These are phyloP conservation scores for Dryadula phaetusa DNA, from an alignment of 2,888 invertebrate genomes.

Conservation along the genomic window DNA sequence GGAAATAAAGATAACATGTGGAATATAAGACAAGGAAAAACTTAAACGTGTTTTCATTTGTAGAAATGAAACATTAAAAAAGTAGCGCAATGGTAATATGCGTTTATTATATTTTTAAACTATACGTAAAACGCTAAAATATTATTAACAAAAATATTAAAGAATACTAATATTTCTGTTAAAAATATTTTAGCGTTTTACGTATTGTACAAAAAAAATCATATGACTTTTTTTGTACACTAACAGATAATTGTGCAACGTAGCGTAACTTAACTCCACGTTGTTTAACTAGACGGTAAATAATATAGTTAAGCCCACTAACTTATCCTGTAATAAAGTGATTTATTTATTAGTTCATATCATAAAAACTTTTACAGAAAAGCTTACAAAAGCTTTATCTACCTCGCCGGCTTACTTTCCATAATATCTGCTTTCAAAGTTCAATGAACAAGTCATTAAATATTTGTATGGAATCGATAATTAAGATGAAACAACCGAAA, in stretches of 20 bases:
- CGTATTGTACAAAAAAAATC: too few species aligned
- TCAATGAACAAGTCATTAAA: slow-evolving; percentile 64
- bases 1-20: neutral
- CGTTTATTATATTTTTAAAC: neutral
- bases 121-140: too few species aligned
- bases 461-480: slow-evolving; percentile 74
- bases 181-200: too few species aligned
- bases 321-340: neutral
- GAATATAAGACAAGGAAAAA: neutral
- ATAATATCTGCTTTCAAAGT: slow-evolving; percentile 48
- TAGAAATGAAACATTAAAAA: neutral
- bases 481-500: slow-evolving; percentile 66
- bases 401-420: neutral
- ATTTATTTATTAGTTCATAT: neutral
- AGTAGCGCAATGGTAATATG: neutral
- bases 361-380: neutral
- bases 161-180: too few species aligned
- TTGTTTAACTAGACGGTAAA: neutral
- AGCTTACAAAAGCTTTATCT: neutral
- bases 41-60: neutral
- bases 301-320: neutral
- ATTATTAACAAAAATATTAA: too few species aligned
- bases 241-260: too few species aligned
- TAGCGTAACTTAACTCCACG: too few species aligned
- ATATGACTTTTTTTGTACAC: too few species aligned